Evolutionary conservation across 1,140 invertebrate species (phyloP).

Genomic region (Panagrolaimus sp.): DNA sequence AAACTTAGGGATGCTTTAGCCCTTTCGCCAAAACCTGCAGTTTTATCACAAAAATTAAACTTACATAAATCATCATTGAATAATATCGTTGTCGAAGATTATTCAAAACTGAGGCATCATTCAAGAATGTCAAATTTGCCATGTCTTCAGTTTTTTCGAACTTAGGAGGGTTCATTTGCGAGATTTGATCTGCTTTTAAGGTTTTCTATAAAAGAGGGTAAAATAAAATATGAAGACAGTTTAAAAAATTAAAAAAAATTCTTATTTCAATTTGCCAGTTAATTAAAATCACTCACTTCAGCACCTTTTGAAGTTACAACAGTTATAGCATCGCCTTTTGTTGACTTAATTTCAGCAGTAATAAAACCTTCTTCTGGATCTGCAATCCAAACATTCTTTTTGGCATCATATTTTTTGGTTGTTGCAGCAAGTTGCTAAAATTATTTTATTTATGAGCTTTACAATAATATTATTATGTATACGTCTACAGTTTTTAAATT

Average conservation of each 20-base stretch:
- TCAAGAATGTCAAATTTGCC: slow-evolving; percentile 99
- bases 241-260: slow-evolving; percentile 18
- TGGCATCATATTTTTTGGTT: slow-evolving; percentile 45
- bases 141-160: slow-evolving; percentile 97
- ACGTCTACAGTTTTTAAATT: too few species aligned
- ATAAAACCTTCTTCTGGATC: slow-evolving; percentile 66
- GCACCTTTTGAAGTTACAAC: slow-evolving; percentile 64
- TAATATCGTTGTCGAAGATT: slow-evolving; percentile 82
- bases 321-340: slow-evolving; percentile 92
- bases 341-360: slow-evolving; percentile 91
- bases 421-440: slow-evolving; percentile 24
- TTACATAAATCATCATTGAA: slow-evolving; percentile 59
- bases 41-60: slow-evolving; percentile 22
- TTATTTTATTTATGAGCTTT: too few species aligned
- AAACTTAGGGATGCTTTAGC: too few species aligned
- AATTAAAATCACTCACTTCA: slow-evolving; percentile 14
- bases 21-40: too few species aligned
- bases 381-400: slow-evolving; percentile 42
- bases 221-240: neutral
- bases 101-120: slow-evolving; percentile 97
- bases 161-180: slow-evolving; percentile 94
- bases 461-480: too few species aligned
- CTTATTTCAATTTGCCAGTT: slow-evolving; percentile 66
- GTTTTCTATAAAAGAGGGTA: slow-evolving; percentile 59
- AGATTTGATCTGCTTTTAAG: slow-evolving; percentile 81